phyloP scores from a whole-genome alignment of 2,797 vertebrate genomes.

The Hemibagrus guttatus region DNA sequence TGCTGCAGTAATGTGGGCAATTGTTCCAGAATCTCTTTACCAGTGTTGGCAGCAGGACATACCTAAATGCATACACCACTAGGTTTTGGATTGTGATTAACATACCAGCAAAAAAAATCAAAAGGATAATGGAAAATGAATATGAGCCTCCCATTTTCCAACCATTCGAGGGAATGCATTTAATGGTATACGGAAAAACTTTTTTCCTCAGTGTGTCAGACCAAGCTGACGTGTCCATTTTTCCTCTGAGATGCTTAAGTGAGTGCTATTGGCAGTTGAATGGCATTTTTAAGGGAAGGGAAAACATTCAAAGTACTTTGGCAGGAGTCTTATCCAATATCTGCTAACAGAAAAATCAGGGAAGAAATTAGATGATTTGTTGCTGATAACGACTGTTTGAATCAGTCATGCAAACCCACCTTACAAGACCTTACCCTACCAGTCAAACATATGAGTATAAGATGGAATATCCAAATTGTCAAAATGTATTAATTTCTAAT shows the following conservation, averaged over 20 bases:
- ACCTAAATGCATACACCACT: neutral
- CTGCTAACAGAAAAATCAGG: slow-evolving; percentile 7
- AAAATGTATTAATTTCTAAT: neutral
- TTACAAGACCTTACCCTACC: neutral
- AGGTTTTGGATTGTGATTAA: neutral
- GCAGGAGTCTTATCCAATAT: slow-evolving; percentile 32
- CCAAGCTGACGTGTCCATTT: slow-evolving; percentile 36
- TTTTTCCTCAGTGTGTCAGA: slow-evolving; percentile 21
- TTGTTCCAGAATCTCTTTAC: neutral
- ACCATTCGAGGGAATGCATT: slow-evolving; percentile 31
- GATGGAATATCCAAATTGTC: neutral
- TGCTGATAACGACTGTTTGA: neutral
- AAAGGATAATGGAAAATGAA: slow-evolving; percentile 29
- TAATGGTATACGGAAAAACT: slow-evolving; percentile 38
- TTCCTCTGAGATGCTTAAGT: slow-evolving; percentile 33
- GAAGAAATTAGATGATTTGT: neutral
- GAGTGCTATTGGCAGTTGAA: slow-evolving; percentile 47
- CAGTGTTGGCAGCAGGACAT: neutral
- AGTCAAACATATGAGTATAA: neutral
- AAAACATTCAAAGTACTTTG: slow-evolving; percentile 55
- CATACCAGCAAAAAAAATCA: slow-evolving; percentile 18
- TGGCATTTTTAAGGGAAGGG: slow-evolving; percentile 37
- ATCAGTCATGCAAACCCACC: neutral
- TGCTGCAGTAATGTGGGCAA: neutral
- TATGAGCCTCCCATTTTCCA: slow-evolving; percentile 24